Evolutionary conservation across 2,888 invertebrate genomes (phyloP).

Genomic region (Mesorhabditis spiculigera): DNA sequence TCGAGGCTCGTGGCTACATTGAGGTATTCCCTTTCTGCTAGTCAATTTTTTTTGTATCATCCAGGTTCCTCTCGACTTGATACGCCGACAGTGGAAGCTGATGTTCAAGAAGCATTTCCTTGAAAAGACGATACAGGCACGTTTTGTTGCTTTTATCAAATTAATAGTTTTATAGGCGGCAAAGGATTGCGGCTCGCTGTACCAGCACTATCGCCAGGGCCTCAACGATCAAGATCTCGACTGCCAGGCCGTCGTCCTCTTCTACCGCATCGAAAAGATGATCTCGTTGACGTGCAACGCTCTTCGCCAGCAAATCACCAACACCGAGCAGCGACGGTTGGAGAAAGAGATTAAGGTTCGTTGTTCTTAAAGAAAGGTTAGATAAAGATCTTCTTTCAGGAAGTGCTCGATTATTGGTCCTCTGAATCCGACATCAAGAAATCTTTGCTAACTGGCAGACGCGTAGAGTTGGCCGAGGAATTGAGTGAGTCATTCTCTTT

Average conservation of each 20-base stretch:
- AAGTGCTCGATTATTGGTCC: conserved; percentile 83
- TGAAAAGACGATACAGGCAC: conserved; percentile 45
- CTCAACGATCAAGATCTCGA: conserved; percentile 64
- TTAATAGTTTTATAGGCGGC: not conserved
- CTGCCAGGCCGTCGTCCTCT: conserved; percentile 92
- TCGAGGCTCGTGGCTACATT: conserved; percentile 72
- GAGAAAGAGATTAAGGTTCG: conserved; percentile 82
- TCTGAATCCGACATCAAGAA: conserved; percentile 77
- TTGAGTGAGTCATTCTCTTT: conserved; percentile 65
- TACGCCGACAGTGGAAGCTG: conserved; percentile 77
- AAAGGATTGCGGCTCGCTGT: conserved; percentile 81
- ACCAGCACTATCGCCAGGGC: conserved; percentile 84
- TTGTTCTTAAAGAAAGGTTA: not conserved
- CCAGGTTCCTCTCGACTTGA: conserved; percentile 73
- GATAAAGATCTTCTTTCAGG: conserved; percentile 59
- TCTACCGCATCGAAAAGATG: conserved; percentile 93
- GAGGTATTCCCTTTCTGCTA: conserved; percentile 14
- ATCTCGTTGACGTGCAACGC: conserved; percentile 87
- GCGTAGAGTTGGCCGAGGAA: conserved; percentile 94
- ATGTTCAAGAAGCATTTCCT: conserved; percentile 71
- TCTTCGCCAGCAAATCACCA: conserved; percentile 76
- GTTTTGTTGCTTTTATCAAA: not conserved
- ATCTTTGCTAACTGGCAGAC: conserved; percentile 80
- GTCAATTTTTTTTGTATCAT: conserved; percentile 26
- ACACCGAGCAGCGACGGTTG: conserved; percentile 68